Percentiles rank a stretch among this genome's conserved stretches.
phyloP scores from a whole-genome alignment of 2,797 vertebrate species.

The Chrysolophus pictus region DNA sequence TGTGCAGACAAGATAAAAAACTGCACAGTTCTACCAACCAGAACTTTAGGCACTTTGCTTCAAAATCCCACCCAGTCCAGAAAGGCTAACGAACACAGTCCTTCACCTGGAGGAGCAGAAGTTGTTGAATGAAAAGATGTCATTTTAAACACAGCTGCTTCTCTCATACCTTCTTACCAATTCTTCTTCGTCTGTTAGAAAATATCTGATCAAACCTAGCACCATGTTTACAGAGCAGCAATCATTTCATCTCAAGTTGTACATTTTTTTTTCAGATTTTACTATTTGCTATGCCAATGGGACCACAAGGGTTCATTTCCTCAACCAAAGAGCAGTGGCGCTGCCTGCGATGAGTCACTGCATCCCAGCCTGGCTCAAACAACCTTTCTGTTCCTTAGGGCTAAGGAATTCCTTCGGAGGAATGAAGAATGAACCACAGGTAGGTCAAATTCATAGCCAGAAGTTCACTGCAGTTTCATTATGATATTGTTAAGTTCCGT shows the following conservation, averaged over 20 bases:
- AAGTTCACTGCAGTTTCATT: slow-evolving; percentile 41
- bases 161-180: background rate
- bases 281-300: background rate
- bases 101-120: background rate
- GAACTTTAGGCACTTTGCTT: background rate
- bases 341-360: background rate
- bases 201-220: background rate
- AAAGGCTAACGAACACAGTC: background rate
- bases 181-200: background rate
- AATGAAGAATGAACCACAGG: background rate
- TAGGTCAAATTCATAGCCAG: slow-evolving; percentile 43
- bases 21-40: background rate
- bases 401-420: background rate
- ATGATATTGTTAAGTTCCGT: background rate
- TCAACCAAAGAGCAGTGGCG: background rate
- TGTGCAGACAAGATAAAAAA: background rate
- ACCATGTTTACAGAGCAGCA: background rate
- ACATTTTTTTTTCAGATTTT: background rate
- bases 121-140: background rate
- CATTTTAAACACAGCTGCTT: background rate
- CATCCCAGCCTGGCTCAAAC: background rate
- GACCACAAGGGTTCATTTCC: background rate
- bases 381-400: background rate
- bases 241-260: background rate
- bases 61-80: background rate